phyloP scores from a whole-genome alignment of 2,113 vertebrate genomes.

The Anarhynchus alexandrinus region DNA sequence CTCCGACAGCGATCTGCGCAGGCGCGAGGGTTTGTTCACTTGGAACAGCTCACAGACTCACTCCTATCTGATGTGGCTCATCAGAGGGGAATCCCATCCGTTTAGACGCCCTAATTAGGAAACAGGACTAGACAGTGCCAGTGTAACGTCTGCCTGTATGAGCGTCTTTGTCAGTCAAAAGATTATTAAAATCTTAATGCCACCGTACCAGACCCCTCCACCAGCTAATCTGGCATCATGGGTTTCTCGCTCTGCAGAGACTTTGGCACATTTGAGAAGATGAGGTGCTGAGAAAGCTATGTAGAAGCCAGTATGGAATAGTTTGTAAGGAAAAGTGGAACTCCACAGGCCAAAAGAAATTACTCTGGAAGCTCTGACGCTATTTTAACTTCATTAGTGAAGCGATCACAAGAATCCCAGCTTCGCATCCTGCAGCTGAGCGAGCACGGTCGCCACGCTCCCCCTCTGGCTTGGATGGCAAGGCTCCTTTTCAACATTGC shows the following conservation, averaged over 20 bases:
- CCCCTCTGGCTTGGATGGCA: not conserved
- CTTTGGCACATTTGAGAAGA: not conserved
- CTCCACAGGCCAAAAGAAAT: not conserved
- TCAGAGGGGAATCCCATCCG: conserved; percentile 15
- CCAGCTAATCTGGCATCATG: not conserved
- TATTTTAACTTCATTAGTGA: not conserved
- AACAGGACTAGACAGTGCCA: not conserved
- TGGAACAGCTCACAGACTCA: not conserved
- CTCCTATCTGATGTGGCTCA: conserved; percentile 50
- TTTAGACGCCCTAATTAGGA: not conserved
- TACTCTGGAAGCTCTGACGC: not conserved
- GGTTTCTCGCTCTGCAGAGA: not conserved
- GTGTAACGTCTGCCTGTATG: not conserved
- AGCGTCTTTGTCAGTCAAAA: not conserved
- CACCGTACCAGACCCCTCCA: not conserved
- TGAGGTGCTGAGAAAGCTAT: not conserved
- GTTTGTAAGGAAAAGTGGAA: not conserved
- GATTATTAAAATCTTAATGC: not conserved
- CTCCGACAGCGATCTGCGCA: not conserved
- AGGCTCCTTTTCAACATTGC: not conserved
- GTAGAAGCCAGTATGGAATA: not conserved
- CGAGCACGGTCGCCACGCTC: not conserved
- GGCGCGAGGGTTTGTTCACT: not conserved
- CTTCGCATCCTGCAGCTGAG: not conserved
- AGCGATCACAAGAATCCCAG: not conserved